These are phyloP conservation scores for Stratiolaelaps scimitus DNA, from an alignment of 1,140 invertebrate species.

Conservation along the genomic window DNA sequence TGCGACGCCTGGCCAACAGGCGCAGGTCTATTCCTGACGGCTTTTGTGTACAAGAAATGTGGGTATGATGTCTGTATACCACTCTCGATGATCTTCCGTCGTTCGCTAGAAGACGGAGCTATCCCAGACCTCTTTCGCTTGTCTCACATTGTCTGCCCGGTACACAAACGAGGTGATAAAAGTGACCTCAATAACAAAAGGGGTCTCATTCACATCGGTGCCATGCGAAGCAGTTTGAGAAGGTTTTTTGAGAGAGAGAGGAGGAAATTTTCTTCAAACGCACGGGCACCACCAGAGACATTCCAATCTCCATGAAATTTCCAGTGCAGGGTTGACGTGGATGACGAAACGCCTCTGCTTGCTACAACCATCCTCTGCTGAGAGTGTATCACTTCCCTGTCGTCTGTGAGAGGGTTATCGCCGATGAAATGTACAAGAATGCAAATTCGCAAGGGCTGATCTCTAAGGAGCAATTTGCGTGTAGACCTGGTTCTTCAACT, in stretches of 20 bases:
- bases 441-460: not conserved
- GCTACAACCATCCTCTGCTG: too few species aligned
- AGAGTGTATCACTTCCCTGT: too few species aligned
- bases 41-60: too few species aligned
- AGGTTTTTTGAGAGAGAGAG: too few species aligned
- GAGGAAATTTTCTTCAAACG: too few species aligned
- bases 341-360: too few species aligned
- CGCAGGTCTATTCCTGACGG: not conserved
- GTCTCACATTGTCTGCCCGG: not conserved
- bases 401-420: conserved; percentile 6
- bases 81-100: not conserved
- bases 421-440: not conserved
- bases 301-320: too few species aligned
- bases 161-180: conserved; percentile 5
- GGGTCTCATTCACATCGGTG: not conserved
- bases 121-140: not conserved
- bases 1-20: too few species aligned
- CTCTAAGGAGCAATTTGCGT: not conserved
- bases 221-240: too few species aligned
- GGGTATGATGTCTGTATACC: conserved; percentile 6
- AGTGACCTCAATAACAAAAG: not conserved
- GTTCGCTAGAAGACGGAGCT: not conserved
- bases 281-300: too few species aligned
- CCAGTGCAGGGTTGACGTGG: too few species aligned
- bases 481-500: not conserved